These are phyloP conservation scores for Mirounga angustirostris DNA, from an alignment of 2,113 vertebrate species.

Conservation along the genomic window DNA sequence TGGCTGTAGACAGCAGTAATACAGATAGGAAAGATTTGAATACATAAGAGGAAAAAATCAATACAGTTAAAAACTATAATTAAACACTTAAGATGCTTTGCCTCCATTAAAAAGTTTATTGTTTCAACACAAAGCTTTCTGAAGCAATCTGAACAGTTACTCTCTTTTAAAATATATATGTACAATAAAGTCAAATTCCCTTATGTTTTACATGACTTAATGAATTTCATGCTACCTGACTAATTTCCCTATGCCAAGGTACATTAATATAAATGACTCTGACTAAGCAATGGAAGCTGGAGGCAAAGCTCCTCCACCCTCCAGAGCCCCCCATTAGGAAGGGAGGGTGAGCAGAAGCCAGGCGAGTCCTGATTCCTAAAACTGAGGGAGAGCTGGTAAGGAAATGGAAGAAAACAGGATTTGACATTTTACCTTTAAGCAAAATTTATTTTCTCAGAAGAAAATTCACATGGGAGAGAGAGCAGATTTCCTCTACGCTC, in stretches of 20 bases:
- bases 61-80: neutral
- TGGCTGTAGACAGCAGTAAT: neutral
- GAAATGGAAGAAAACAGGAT: neutral
- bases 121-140: neutral
- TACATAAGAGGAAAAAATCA: neutral
- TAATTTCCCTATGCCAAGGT: neutral
- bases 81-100: neutral
- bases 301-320: neutral
- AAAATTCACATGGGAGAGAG: neutral
- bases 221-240: neutral
- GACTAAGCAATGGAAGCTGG: neutral
- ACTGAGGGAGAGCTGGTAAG: neutral
- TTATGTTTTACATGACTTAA: neutral
- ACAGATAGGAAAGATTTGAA: neutral
- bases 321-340: neutral
- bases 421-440: neutral
- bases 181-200: neutral
- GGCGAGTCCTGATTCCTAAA: rapidly evolving
- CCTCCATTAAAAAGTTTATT: neutral
- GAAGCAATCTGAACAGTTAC: neutral
- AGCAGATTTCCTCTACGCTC: rapidly evolving
- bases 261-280: neutral
- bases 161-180: neutral
- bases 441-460: neutral
- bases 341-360: neutral